phyloP scores from a whole-genome alignment of 2,888 invertebrate genomes.

The Onchidella celtica region DNA sequence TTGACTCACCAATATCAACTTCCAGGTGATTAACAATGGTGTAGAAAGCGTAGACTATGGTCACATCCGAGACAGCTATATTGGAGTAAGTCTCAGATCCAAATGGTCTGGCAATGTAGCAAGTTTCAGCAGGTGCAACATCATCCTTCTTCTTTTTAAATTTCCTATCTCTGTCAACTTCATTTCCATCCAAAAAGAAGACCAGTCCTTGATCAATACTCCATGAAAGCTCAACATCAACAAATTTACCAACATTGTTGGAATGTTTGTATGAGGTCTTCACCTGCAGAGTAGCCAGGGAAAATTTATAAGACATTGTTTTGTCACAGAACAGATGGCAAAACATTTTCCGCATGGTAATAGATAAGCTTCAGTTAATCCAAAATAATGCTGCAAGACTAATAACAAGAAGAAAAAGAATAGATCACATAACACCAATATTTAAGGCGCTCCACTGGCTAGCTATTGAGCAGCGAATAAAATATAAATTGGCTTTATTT shows the following conservation, averaged over 20 bases:
- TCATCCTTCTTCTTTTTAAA: constrained; percentile 17
- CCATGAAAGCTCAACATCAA: constrained; percentile 58
- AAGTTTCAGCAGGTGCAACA: constrained; percentile 9
- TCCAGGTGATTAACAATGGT: constrained; percentile 46
- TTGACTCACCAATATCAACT: constrained; percentile 54
- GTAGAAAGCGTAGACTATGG: constrained; percentile 51
- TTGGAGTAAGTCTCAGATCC: constrained; percentile 42
- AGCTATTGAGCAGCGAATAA: no score
- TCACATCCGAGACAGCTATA: constrained; percentile 53
- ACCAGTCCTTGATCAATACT: constrained; percentile 52
- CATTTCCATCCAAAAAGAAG: constrained; percentile 49
- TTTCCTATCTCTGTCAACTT: constrained; percentile 7
- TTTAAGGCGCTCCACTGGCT: no score
- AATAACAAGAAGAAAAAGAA: no score
- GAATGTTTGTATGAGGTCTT: constrained; percentile 13
- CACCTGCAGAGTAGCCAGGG: constrained; percentile 26
- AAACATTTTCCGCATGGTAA: no score
- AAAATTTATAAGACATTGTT: no score
- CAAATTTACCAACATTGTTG: constrained; percentile 29
- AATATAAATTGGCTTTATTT: no score
- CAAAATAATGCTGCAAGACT: no score
- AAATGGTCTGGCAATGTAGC: constrained; percentile 39
- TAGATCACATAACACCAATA: no score
- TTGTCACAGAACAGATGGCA: no score
- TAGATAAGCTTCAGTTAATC: no score